phyloP scores from a whole-genome alignment of 1,140 invertebrate genomes.

The Sarcophaga bullata region DNA sequence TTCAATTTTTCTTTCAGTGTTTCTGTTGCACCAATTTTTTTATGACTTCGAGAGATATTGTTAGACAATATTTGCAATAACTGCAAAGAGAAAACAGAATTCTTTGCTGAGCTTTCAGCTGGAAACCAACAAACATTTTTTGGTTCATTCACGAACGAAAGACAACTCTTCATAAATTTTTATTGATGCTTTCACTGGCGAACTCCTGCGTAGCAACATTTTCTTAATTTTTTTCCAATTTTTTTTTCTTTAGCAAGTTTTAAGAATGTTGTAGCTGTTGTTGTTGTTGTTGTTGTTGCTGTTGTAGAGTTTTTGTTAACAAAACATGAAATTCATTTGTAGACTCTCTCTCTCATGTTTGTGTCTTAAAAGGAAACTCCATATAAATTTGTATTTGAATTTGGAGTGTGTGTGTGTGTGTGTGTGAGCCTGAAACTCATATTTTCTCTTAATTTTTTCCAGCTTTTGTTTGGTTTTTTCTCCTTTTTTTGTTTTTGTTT shows the following conservation, averaged over 20 bases:
- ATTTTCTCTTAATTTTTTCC: not conserved
- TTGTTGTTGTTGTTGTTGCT: not conserved
- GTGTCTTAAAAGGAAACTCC: not conserved
- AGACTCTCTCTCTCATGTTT: not conserved
- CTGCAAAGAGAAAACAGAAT: not conserved
- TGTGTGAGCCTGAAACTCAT: not conserved
- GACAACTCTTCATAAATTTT: constrained; percentile 5
- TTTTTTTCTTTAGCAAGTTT: not conserved
- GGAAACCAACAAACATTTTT: not conserved
- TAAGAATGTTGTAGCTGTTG: not conserved
- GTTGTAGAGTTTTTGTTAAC: not conserved
- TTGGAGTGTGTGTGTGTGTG: not conserved
- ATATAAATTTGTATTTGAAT: not conserved
- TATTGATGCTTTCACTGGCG: not conserved
- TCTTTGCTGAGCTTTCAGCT: not conserved
- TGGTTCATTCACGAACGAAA: not conserved
- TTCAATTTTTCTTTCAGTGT: not conserved
- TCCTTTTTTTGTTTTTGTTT: too few relatives aligned
- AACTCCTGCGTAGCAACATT: not conserved
- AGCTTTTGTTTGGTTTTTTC: not conserved
- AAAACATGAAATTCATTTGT: constrained; percentile 5
- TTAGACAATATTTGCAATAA: constrained; percentile 8
- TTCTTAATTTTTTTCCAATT: not conserved
- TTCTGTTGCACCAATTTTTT: not conserved
- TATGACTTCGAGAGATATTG: not conserved